Evolutionary conservation across 2,797 vertebrate species (phyloP), one percentile per base, ranked within the genome.

Genomic region (Loriculus beryllinus): DNA sequence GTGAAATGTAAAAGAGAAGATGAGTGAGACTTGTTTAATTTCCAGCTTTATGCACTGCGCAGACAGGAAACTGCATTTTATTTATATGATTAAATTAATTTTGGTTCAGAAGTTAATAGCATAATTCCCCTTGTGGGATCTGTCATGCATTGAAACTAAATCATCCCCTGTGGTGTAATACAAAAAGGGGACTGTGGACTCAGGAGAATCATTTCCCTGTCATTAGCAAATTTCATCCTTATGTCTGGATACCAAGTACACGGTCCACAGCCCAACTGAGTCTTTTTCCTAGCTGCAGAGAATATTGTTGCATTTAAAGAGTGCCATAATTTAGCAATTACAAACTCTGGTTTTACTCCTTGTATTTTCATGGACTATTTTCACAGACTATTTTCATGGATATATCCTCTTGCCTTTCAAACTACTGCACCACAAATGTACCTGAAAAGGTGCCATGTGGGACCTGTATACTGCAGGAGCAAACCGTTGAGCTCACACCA

Each of bases 151-250:
- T 72, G 86, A 91, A 94, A 74, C 28, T 39, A 92, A 93, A 96
- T 91, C 84, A 90, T 54, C 49, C 93, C 59, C 80, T 3, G 2
- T 4, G 3, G 82, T 92, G 52, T 54, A 81, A 91, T 75, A 81
- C 1, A 10, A 69, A 96, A 78, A 70, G 59, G 80, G 65, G 57
- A 75, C 91, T 90, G 63, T 42, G 72, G 69, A 37, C 82, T 62
- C 92, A 56, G 62, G 69, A 87, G 93, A 76, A n/a, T 59, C 76
- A 89, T 95, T 95, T 93, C 80, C 72, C 84, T 89, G 89, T 91
- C 81, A 85, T 86, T 96, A 94, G 54, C 79, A 91, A 96, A 96
- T 95, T 95, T 95, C 86, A 88, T 95, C 91, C 79, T 90, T 89
- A 89, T 92, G 79, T 88, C 83, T 88, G 83, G 51, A 84, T 86